Conservation (phyloP, 2,888 invertebrate genomes). For the Priocnemis perturbator region DNA sequence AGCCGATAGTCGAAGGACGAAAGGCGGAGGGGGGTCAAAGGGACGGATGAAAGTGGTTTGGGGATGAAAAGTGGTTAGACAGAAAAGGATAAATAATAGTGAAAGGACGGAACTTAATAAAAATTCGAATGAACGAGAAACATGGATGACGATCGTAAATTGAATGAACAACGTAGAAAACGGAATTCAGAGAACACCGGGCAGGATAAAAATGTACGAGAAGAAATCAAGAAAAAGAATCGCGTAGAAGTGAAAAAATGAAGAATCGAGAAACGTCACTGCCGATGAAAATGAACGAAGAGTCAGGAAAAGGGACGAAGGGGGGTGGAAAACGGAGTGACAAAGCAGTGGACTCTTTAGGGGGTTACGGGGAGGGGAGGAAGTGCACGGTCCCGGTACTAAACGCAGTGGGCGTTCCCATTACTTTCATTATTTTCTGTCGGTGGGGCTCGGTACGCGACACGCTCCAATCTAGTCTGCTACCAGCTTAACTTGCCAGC, state of each 20-base stretch:
- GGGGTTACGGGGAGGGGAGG: slow-evolving; percentile 26
- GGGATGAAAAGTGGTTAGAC: neutral
- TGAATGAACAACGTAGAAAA: too few species aligned
- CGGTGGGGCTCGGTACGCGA: slow-evolving; percentile 63
- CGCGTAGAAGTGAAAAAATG: too few species aligned
- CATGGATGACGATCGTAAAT: slow-evolving; percentile 3
- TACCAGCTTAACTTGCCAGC: slow-evolving; percentile 3
- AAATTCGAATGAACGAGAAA: slow-evolving; percentile 15
- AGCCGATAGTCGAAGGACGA: slow-evolving; percentile 55
- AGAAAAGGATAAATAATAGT: neutral
- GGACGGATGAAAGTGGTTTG: slow-evolving; percentile 2
- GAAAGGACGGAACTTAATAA: too few species aligned
- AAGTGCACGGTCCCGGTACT: slow-evolving; percentile 46
- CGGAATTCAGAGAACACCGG: too few species aligned
- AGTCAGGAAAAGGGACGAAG: too few species aligned
- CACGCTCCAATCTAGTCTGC: slow-evolving; percentile 14
- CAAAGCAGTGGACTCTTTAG: slow-evolving; percentile 34
- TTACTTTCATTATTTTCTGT: slow-evolving; percentile 73
- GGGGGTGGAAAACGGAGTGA: slow-evolving; percentile 30
- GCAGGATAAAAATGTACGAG: too few species aligned
- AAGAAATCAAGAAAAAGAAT: too few species aligned
- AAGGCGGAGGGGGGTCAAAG: slow-evolving; percentile 24
- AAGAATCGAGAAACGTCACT: too few species aligned
- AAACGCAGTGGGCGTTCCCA: slow-evolving; percentile 75
- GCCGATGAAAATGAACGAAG: too few species aligned